Evolutionary conservation across 2,113 vertebrate genomes (phyloP), one percentile per base, ranked within the genome.

Genomic region (Cercopithecus mona): DNA sequence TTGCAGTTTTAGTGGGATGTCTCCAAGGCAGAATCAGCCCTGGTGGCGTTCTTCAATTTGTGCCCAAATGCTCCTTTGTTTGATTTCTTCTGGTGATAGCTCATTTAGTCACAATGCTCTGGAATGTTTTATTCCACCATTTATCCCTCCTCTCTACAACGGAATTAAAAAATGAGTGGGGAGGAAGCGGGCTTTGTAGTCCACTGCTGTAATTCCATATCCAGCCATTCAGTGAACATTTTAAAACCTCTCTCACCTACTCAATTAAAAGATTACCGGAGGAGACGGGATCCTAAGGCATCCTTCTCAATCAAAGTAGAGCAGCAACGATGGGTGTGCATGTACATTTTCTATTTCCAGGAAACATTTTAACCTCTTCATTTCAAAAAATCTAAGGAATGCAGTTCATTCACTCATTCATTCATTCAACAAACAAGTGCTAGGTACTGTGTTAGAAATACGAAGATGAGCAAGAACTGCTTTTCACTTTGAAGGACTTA

Each of bases 41-140:
- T 64, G 38, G 86, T 3, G 43, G 9, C 1, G 57, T 88, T 98
- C 59, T 98, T 55, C 70, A 75, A 85, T n/a, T 89, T 96, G 66
- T 75, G 48, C 76, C 7, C 78, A 82, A 82, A 81, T 61, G 84
- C 70, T 82, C 30, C 48, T 97, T 94, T 90, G 35, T 93, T 76
- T 93, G 48, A 18, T 87, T 45, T 59, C 73, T 96, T 70, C 5
- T 8, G 16, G 70, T 86, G 85, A 90, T 10, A 90, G 61, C 66
- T 96, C 25, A 38, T n/a, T 82, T n/a, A 88, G 8, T 96, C 61
- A 70, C 30, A 97, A 92, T 72, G 72, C 27, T 97, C 82, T 97
- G 3, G 90, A 93, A 96, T 16, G 0, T 82, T 96, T 72, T 95
- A 2, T 70, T 89, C 85, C 64, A 94, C 8, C 17, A 93, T 6